A percentile compares a stretch with the other conserved stretches of the same genome.
These are phyloP conservation scores for Chironex yamaguchii DNA, from an alignment of 30 jellyfish, hydroid and myxozoan genomes.

Conservation along the genomic window DNA sequence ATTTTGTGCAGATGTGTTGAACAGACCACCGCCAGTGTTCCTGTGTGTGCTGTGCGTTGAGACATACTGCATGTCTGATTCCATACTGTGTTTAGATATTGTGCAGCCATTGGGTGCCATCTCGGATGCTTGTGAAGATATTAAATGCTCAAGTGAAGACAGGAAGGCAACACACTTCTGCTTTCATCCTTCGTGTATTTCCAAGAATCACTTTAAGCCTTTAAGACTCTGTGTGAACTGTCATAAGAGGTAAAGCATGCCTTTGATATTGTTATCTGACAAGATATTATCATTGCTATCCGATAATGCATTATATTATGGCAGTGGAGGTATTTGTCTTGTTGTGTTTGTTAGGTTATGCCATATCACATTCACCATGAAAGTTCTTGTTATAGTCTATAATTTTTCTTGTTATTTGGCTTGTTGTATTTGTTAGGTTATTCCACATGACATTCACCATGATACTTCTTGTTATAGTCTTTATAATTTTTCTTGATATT, in stretches of 20 bases:
- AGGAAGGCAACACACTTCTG: conserved; percentile 84
- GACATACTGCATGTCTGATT: conserved; percentile 10
- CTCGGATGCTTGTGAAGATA: conserved; percentile 80
- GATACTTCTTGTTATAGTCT: too few relatives aligned
- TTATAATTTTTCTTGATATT: too few relatives aligned
- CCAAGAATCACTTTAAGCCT: conserved; percentile 73
- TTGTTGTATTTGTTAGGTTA: too few relatives aligned
- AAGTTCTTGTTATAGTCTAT: too few relatives aligned
- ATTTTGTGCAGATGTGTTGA: conserved; percentile 68
- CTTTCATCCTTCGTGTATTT: conserved; percentile 79
- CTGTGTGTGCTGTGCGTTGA: conserved; percentile 74
- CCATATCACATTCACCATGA: too few relatives aligned
- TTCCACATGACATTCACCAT: too few relatives aligned
- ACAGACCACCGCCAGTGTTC: conserved; percentile 82
- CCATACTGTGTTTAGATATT: conserved; percentile 64
- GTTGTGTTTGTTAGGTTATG: too few relatives aligned
- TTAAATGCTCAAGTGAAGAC: conserved; percentile 52
- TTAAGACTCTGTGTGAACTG: conserved; percentile 85
- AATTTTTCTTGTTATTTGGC: too few relatives aligned
- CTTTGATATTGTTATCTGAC: too few relatives aligned
- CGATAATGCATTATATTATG: too few relatives aligned
- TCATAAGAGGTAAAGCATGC: conserved; percentile 69
- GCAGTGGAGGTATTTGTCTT: too few relatives aligned
- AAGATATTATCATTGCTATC: too few relatives aligned
- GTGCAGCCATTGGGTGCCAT: conserved; percentile 75